Evolutionary conservation across 2,797 vertebrate species (phyloP).

Genomic region (Choloepus didactylus): DNA sequence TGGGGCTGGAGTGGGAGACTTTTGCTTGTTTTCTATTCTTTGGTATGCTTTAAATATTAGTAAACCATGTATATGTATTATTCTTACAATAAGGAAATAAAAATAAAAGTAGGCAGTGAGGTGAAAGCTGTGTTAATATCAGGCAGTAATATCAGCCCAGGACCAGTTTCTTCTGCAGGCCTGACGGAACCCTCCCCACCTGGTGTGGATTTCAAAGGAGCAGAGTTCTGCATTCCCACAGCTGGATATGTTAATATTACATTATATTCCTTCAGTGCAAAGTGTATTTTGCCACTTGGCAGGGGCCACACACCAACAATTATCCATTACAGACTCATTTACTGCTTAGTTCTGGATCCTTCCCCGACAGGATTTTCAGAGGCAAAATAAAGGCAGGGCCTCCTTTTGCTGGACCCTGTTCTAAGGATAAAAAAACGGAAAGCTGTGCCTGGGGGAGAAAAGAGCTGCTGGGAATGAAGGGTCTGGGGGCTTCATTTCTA

Average conservation of each 20-base stretch:
- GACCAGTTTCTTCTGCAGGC: rapidly evolving
- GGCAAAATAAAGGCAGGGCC: not conserved
- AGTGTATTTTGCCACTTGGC: not conserved
- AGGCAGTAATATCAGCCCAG: no score
- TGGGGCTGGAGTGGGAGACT: not conserved
- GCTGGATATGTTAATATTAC: not conserved
- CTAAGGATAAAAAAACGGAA: not conserved
- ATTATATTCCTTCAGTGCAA: not conserved
- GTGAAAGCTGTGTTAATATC: no score
- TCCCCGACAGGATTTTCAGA: not conserved
- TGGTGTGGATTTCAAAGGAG: not conserved
- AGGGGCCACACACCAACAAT: not conserved
- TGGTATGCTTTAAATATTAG: not conserved
- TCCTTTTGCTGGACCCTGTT: not conserved
- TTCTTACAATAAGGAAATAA: not conserved
- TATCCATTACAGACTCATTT: no score
- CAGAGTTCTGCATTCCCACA: rapidly evolving
- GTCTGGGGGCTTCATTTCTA: rapidly evolving
- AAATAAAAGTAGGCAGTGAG: no score
- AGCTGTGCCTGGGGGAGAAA: not conserved
- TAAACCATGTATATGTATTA: no score
- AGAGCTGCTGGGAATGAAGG: not conserved
- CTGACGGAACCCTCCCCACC: rapidly evolving
- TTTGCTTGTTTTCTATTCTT: not conserved
- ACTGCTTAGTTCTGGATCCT: not conserved